Conservation (phyloP, 2,888 invertebrate species). For the Drosophila meridiana region DNA sequence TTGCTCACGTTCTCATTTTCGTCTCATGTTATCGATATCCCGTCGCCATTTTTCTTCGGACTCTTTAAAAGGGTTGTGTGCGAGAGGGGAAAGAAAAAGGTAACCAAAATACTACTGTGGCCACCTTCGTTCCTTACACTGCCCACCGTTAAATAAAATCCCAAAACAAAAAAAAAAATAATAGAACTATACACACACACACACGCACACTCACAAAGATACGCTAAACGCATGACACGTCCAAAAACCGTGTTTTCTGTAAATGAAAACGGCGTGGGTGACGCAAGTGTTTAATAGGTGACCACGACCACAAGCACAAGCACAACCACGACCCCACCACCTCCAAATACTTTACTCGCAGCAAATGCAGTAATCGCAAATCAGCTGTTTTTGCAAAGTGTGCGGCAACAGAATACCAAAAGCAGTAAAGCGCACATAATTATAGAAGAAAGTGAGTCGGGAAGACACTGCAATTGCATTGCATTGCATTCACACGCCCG, state of each 20-base stretch:
- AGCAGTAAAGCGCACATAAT: slow-evolving; percentile 16
- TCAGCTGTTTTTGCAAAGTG: slow-evolving; percentile 65
- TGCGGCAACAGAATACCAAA: slow-evolving; percentile 40
- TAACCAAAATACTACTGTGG: slow-evolving; percentile 74
- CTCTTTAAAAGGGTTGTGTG: slow-evolving; percentile 62
- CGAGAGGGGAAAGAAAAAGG: slow-evolving; percentile 55
- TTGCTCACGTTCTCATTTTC: slow-evolving; percentile 63
- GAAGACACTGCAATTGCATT: neutral
- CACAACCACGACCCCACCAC: slow-evolving; percentile 15
- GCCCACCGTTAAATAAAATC: slow-evolving; percentile 52
- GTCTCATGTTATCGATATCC: slow-evolving; percentile 74
- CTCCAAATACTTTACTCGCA: slow-evolving; percentile 5
- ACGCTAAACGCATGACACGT: slow-evolving; percentile 49
- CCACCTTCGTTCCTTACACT: slow-evolving; percentile 52
- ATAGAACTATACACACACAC: slow-evolving; percentile 25
- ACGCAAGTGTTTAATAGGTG: slow-evolving; percentile 69
- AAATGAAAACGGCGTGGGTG: slow-evolving; percentile 61
- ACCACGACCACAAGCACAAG: slow-evolving; percentile 12
- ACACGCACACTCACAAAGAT: slow-evolving; percentile 19
- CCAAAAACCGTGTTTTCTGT: slow-evolving; percentile 32
- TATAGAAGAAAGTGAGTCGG: slow-evolving; percentile 2
- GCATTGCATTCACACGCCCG: neutral
- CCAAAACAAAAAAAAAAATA: slow-evolving; percentile 51
- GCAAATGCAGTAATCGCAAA: slow-evolving; percentile 63
- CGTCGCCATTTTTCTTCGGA: slow-evolving; percentile 82